These are phyloP conservation scores for Uropetala carovei DNA, from an alignment of 2,888 invertebrate species.

Conservation along the genomic window DNA sequence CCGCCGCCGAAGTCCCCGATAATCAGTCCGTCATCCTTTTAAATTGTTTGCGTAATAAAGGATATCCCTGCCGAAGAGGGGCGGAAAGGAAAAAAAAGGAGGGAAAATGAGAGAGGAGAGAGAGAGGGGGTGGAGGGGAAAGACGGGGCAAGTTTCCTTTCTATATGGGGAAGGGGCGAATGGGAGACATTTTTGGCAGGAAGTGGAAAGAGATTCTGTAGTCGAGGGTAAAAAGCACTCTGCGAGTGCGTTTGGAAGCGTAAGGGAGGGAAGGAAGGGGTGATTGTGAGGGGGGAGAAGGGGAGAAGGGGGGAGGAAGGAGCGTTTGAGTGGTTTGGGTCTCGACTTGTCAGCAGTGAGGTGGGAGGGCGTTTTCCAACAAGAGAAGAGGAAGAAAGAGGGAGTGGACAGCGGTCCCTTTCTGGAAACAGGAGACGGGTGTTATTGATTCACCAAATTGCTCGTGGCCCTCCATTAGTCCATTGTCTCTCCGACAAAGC, in stretches of 20 bases:
- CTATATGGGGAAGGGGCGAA: background rate
- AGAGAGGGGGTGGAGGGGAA: too few relatives aligned
- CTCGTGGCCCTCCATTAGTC: slow-evolving; percentile 62
- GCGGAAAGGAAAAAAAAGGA: too few relatives aligned
- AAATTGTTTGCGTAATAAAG: too few relatives aligned
- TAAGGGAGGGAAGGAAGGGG: background rate
- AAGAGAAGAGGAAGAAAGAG: background rate
- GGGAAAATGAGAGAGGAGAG: too few relatives aligned
- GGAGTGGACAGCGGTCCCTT: slow-evolving; percentile 40
- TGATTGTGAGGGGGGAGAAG: background rate
- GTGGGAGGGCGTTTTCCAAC: background rate
- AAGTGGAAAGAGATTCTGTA: slow-evolving; percentile 34
- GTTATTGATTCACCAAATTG: slow-evolving; percentile 64
- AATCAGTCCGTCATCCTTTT: too few relatives aligned
- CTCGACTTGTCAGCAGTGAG: background rate
- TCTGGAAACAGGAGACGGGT: slow-evolving; percentile 55
- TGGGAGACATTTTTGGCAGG: slow-evolving; percentile 54
- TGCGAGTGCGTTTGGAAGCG: slow-evolving; percentile 11
- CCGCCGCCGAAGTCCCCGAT: too few relatives aligned
- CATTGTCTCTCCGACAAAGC: slow-evolving; percentile 46
- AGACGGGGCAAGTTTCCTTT: background rate
- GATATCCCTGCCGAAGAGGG: too few relatives aligned
- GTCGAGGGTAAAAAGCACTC: slow-evolving; percentile 52
- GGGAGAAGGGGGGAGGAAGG: background rate
- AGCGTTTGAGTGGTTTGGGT: slow-evolving; percentile 26